These are phyloP conservation scores for Aleiodes sp. DNA, from an alignment of 1,140 invertebrate genomes.

Conservation along the genomic window DNA sequence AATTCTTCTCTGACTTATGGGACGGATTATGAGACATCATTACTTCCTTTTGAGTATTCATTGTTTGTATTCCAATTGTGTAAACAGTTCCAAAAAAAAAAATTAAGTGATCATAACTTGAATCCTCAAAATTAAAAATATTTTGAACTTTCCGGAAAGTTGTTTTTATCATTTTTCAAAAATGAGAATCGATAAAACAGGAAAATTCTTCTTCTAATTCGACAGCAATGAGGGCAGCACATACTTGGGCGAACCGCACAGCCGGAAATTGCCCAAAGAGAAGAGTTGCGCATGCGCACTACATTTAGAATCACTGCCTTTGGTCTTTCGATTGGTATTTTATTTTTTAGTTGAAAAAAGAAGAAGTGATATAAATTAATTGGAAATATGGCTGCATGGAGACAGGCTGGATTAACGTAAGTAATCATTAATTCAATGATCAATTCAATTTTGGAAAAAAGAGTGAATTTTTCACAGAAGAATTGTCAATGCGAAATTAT, in stretches of 20 bases:
- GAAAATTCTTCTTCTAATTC: background rate
- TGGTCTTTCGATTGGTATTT: background rate
- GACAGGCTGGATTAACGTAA: constrained; percentile 74
- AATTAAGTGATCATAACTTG: no score
- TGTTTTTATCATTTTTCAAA: no score
- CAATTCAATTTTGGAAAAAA: background rate
- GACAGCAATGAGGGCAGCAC: background rate
- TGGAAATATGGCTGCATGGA: constrained; percentile 71
- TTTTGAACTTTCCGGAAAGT: no score
- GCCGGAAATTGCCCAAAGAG: background rate
- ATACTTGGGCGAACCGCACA: no score
- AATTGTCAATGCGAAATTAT: constrained; percentile 19
- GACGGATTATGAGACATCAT: no score
- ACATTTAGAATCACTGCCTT: background rate
- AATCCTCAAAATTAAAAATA: no score
- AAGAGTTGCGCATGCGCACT: background rate
- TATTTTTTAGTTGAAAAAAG: background rate
- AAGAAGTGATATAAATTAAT: constrained; percentile 18
- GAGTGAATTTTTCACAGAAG: background rate
- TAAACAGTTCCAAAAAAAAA: no score
- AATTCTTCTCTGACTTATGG: background rate
- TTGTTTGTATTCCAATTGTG: no score
- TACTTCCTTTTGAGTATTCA: no score
- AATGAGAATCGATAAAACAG: background rate
- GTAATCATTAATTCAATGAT: constrained; percentile 44